These are phyloP conservation scores for Anthophora plumipes DNA, from an alignment of 2,888 invertebrate species.

Conservation along the genomic window DNA sequence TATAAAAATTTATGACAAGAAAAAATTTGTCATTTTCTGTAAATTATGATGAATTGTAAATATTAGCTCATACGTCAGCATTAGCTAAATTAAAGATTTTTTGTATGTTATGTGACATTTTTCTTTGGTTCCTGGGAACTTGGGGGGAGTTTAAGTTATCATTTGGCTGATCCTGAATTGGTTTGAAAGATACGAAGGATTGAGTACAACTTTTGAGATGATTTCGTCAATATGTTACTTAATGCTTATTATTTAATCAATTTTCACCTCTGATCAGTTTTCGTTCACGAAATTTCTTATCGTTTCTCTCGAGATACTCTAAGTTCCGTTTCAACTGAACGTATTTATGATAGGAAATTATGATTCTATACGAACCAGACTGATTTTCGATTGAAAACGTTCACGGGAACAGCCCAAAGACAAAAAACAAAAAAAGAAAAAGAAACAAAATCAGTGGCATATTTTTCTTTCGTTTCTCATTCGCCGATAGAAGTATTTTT, in stretches of 20 bases:
- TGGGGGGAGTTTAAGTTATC: too few species aligned
- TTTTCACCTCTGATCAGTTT: neutral
- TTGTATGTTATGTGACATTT: too few species aligned
- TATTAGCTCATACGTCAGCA: too few species aligned
- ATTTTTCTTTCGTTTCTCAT: slow-evolving; percentile 26
- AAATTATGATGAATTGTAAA: too few species aligned
- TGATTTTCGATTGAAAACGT: slow-evolving; percentile 16
- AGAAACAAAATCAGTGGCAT: neutral
- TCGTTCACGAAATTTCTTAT: neutral
- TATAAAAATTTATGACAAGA: neutral
- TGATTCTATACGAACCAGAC: neutral
- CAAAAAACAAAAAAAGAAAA: neutral
- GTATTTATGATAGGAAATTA: slow-evolving; percentile 1
- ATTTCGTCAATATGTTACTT: too few species aligned
- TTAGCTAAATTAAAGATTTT: too few species aligned
- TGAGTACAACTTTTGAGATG: too few species aligned
- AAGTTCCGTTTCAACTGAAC: neutral
- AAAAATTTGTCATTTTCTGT: too few species aligned
- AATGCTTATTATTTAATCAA: neutral
- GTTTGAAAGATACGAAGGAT: too few species aligned
- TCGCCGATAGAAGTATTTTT: slow-evolving; percentile 45
- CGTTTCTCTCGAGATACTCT: neutral
- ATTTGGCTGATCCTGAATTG: too few species aligned
- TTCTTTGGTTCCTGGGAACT: too few species aligned
- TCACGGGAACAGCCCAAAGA: neutral